phyloP scores from a whole-genome alignment of 2,888 invertebrate genomes.

The Eurytoma californica region DNA sequence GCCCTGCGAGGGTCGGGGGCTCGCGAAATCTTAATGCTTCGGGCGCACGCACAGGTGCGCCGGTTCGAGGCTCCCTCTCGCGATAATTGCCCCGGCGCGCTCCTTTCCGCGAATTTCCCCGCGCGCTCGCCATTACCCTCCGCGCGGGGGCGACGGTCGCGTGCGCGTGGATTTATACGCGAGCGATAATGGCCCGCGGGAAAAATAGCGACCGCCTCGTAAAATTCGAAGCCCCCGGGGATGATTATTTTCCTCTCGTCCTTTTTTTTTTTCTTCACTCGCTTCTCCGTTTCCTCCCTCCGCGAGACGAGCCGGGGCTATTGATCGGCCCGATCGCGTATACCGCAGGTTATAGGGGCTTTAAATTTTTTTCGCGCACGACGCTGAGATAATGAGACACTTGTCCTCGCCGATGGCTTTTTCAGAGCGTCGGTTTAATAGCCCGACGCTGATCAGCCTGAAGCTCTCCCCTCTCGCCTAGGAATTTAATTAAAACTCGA shows the following conservation, averaged over 20 bases:
- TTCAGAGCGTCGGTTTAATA: constrained; percentile 21
- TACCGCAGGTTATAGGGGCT: constrained; percentile 5
- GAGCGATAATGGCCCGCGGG: constrained; percentile 20
- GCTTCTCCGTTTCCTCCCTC: too few relatives aligned
- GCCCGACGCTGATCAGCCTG: not conserved
- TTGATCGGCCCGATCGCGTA: constrained; percentile 24
- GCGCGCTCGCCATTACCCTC: constrained; percentile 11
- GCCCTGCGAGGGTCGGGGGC: too few relatives aligned
- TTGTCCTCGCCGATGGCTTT: constrained; percentile 12
- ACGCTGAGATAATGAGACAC: constrained; percentile 39
- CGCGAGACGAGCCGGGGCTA: not conserved
- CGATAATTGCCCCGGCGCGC: constrained; percentile 58
- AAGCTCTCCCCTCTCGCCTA: not conserved
- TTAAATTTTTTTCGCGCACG: constrained; percentile 25
- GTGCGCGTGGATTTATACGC: constrained; percentile 7
- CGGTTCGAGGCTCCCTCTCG: constrained; percentile 43
- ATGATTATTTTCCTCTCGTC: constrained; percentile 34
- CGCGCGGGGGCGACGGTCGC: not conserved
- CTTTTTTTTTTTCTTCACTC: constrained; percentile 9
- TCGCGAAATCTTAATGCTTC: constrained; percentile 61
- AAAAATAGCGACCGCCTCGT: constrained; percentile 30
- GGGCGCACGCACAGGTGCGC: constrained; percentile 59
- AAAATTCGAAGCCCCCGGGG: constrained; percentile 22
- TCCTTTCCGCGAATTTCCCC: constrained; percentile 29
- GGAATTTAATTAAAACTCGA: not conserved